Evolutionary conservation across 2,888 invertebrate genomes (phyloP), one percentile per base, ranked within the genome.

Genomic region (Cephalotes varians): DNA sequence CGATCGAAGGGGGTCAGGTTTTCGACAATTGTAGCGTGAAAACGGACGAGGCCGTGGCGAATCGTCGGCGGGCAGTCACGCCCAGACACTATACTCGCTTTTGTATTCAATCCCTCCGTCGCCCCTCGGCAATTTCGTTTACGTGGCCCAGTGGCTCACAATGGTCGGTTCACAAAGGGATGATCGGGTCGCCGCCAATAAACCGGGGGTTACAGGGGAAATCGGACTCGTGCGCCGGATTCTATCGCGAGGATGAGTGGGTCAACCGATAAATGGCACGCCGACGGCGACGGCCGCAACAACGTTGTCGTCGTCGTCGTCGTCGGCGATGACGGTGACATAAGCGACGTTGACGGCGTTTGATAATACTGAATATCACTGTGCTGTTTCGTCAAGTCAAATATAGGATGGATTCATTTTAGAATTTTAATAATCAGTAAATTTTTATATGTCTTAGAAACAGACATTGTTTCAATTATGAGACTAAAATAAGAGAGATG

Each of bases 131-230:
- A 93, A 93, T 93, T 93, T 93, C 93, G 93, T 93, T 93, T 93
- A 93, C 92, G 93, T 93, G 93, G 93, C 91, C 93, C 91, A 91
- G 92, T 94, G 93, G 93, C 91, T 91, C 92, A 91, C 92, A 92
- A 91, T 91, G 85, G 92, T 84, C 73, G 86, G 89, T 82, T 91
- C 89, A 93, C 93, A 93, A 92, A 94, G 91, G 92, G 91, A 93
- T 92, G 92, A 94, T 91, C 92, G 91, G 91, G 85, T 87, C 90
- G 91, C 86, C 90, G 90, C 93, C 93, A 94, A 93, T 93, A 93
- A 93, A 93, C 92, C 90, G 90, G 89, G 90, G 90, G 91, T 90
- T 92, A 90, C 90, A 91, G 91, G 89, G 91, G 90, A 93, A 93
- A 92, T 92, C 91, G 88, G 89, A 91, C 92, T 93, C 93, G 92